Conservation (phyloP, 64 coral and sea anemone species). For the Orbicella faveolata region DNA sequence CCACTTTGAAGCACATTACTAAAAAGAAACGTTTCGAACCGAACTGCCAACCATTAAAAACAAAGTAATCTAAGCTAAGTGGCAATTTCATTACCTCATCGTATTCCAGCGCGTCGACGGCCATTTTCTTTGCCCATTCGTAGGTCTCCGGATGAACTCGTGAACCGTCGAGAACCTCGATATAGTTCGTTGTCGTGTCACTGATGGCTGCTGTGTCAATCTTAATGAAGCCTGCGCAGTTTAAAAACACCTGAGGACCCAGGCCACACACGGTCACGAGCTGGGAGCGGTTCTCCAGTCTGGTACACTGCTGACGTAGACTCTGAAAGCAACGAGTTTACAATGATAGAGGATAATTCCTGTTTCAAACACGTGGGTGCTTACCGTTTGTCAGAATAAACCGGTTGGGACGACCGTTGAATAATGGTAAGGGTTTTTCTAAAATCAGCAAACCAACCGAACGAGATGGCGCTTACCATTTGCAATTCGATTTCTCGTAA, state of each 20-base stretch:
- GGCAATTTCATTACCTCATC: slow-evolving; percentile 68
- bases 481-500: too few relatives aligned
- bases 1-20: too few relatives aligned
- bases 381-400: too few relatives aligned
- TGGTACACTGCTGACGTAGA: slow-evolving; percentile 86
- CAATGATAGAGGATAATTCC: neutral
- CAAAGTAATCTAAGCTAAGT: too few relatives aligned
- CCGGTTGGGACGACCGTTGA: too few relatives aligned
- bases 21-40: too few relatives aligned
- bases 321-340: slow-evolving; percentile 53
- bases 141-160: slow-evolving; percentile 97
- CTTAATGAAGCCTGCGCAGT: slow-evolving; percentile 97
- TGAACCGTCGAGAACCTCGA: slow-evolving; percentile 94
- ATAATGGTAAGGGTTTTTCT: too few relatives aligned
- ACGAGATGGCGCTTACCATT: too few relatives aligned
- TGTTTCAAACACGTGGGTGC: too few relatives aligned
- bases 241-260: slow-evolving; percentile 94
- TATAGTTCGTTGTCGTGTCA: slow-evolving; percentile 82
- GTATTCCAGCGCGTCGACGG: slow-evolving; percentile 95
- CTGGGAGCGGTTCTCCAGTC: slow-evolving; percentile 95
- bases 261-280: slow-evolving; percentile 95
- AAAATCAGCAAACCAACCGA: too few relatives aligned
- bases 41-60: too few relatives aligned
- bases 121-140: slow-evolving; percentile 99
- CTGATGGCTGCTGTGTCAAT: slow-evolving; percentile 93